Evolutionary conservation across 2,113 vertebrate species (phyloP), one percentile per base, ranked within the genome.

Genomic region (Ariopsis seemanni): DNA sequence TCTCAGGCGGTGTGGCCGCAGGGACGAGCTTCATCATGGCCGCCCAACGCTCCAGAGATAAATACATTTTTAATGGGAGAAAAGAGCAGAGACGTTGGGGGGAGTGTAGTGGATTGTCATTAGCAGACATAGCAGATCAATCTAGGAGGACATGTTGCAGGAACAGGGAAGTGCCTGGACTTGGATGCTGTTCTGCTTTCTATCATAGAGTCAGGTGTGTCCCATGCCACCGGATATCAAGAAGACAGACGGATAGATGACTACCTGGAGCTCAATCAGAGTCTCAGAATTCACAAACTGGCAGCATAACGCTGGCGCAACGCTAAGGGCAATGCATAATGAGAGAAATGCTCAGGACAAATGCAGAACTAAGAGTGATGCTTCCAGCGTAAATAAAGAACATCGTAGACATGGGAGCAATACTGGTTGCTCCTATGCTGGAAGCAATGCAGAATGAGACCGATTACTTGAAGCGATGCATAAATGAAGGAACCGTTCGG

Each of bases 1-100:
- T 82, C 30, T 74, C 50, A 2, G 25, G 71, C 81, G n/a, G 80
- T 17, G 55, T 77, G 63, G 71, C 67, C 71, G 53, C 42, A 55
- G 63, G 77, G 63, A 58, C 75, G 71, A 81, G 60, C 80, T 90
- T 86, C 81, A 90, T 91, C 88, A 90, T 48, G 78, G 25, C 84
- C 63, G 10, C 30, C 74, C 25, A 71, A 53, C 22, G 11, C 83
- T 77, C 79, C 80, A 27, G 53, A 89, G 79, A 89, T 27, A 48
- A 88, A 88, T 88, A 74, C 85, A 79, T 87, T 90, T 90, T 89
- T 89, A 89, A 86, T 77, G 83, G 89, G 53, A 83, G 55, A 50
- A 86, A 82, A 79, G 72, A 75, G 80, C 55, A 30, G 25, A 57
- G 52, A 60, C 58, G 77, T 34, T 17, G 77, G 52, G 30, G 79